Base-by-base conservation (phyloP, 2,113 vertebrate species). In the Pachyramphus minor region DNA sequence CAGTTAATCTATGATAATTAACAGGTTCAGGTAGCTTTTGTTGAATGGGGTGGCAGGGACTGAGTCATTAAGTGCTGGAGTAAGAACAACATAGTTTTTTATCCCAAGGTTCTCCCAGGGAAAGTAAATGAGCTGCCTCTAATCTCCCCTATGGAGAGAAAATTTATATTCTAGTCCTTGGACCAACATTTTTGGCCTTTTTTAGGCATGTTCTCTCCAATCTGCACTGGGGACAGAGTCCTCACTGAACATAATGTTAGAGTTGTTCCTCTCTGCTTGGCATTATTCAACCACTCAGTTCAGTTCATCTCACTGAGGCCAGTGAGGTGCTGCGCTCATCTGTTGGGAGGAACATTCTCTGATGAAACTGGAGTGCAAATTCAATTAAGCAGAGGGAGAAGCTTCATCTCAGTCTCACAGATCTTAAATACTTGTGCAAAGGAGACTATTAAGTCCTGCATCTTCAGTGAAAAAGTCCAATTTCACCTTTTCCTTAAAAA, bases 191-290 rank as follows among this genome's bases (percentile, higher is more conserved):
- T 81, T 50, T 52, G 35, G 45, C 28, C 6, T 67, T 86, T 67
- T 39, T 5, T 0, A 28, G 37, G 11, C 3, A 1, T 2, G 5
- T 64, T 67, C 20, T 19, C 10, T 39, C 22, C 11, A 17, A 47
- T 17, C 58, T 72, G 15, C 44, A 18, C 16, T 28, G 56, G 15
- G 24, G 45, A 44, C 6, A 42, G 11, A 9, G 24, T 42, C 67
- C 39, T 63, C 73, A 12, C 15, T 45, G 78, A 25, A 6, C 4
- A 6, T 35, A 77, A n/a, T 7, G 1, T 3, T 23, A 45, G 28
- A n/a, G 31, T 8, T 72, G 11, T 1, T 87, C n/a, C 19, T 55
- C 60, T 66, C 30, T 58, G 19, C 16, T 6, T 11, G n/a, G 8
- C 5, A 2, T n/a, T 55, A 31, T 52, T 64, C 66, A 73, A 13